Conservation (phyloP, 2,888 invertebrate species). For the Mythimna pallens region DNA sequence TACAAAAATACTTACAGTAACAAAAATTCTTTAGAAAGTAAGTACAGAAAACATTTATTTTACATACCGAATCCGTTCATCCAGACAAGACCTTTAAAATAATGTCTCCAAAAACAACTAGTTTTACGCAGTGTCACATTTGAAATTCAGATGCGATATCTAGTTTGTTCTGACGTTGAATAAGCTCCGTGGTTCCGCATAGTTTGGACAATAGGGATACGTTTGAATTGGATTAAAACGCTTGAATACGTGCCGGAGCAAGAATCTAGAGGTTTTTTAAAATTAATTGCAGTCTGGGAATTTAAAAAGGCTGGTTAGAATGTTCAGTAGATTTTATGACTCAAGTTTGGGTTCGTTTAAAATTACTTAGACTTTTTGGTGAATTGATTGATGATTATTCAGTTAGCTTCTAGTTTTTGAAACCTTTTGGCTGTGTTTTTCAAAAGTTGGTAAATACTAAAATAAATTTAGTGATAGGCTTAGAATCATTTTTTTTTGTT, state of each 20-base stretch:
- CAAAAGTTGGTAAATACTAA: too few species aligned
- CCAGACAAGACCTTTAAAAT: conserved; percentile 39
- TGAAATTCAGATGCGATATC: conserved; percentile 69
- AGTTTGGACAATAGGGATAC: conserved; percentile 54
- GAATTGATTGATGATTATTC: too few species aligned
- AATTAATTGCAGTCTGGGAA: conserved; percentile 22
- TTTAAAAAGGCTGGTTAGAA: not conserved
- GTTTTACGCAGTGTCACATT: conserved; percentile 62
- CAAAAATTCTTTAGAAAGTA: conserved; percentile 4
- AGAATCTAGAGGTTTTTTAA: conserved; percentile 41
- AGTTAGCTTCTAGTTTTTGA: too few species aligned
- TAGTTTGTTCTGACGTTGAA: conserved; percentile 62
- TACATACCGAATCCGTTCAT: conserved; percentile 17
- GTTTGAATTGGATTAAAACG: conserved; percentile 59
- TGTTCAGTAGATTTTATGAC: not conserved
- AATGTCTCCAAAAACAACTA: conserved; percentile 52
- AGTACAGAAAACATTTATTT: conserved; percentile 19
- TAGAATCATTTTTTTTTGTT: too few species aligned
- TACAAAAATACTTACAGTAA: not conserved
- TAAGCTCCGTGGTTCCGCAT: conserved; percentile 53
- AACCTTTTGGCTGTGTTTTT: too few species aligned
- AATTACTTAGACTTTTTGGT: not conserved
- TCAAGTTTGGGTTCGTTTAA: not conserved
- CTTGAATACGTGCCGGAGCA: conserved; percentile 52
- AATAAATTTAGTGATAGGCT: too few species aligned